phyloP scores from a whole-genome alignment of 2,113 vertebrate genomes.

The Loxodonta africana region DNA sequence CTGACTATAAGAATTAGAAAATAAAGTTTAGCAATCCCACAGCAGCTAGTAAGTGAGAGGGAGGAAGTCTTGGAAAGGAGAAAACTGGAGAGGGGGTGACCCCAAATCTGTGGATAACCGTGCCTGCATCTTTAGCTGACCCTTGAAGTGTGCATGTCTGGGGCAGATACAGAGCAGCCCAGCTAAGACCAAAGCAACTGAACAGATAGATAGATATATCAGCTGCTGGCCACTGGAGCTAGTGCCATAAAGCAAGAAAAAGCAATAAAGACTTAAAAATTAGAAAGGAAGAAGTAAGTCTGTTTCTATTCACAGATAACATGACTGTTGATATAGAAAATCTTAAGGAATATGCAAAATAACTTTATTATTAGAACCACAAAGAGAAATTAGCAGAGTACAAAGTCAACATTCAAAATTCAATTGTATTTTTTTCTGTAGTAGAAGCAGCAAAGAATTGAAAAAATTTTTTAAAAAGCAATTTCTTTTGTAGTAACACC shows the following conservation, averaged over 20 bases:
- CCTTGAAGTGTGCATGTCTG: not conserved
- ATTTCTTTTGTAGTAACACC: constrained; percentile 29
- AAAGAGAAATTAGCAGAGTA: constrained; percentile 47
- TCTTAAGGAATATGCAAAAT: constrained; percentile 20
- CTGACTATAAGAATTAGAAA: not conserved
- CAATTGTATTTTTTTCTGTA: not conserved
- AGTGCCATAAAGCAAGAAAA: constrained; percentile 23
- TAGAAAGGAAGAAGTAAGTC: constrained; percentile 15
- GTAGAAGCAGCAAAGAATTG: not conserved
- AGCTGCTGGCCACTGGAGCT: not conserved
- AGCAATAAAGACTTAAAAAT: not conserved
- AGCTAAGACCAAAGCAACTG: not conserved
- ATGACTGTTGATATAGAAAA: constrained; percentile 6
- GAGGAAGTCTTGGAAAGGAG: not conserved
- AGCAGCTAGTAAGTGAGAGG: not conserved
- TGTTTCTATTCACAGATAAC: constrained; percentile 13
- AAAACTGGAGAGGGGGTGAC: not conserved
- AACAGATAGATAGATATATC: not conserved
- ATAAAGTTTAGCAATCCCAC: not conserved
- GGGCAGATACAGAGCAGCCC: not conserved
- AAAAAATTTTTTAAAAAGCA: constrained; percentile 59
- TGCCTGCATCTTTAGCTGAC: not conserved
- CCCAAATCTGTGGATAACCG: not conserved
- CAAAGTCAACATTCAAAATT: constrained; percentile 37
- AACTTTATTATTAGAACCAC: constrained; percentile 31